Conservation (phyloP, 2,888 invertebrate species). For the Chalcosyrphus nemorum region DNA sequence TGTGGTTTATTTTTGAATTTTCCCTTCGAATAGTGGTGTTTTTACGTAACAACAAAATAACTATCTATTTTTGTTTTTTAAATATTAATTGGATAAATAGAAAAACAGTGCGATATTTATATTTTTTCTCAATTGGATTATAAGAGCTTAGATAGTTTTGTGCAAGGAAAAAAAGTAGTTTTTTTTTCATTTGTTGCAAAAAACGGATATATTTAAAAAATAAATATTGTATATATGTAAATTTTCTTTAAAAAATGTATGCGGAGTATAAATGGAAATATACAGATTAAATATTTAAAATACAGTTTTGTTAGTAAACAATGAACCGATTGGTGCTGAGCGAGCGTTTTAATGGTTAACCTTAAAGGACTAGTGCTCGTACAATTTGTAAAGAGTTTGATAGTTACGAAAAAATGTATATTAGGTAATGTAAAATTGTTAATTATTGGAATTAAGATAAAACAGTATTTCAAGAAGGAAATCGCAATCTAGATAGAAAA, state of each 20-base stretch:
- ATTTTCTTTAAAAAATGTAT: not conserved
- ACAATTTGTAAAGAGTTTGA: constrained; percentile 11
- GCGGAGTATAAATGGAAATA: constrained; percentile 44
- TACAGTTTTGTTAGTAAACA: constrained; percentile 42
- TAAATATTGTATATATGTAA: no score
- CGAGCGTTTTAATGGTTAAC: not conserved
- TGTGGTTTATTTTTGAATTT: constrained; percentile 45
- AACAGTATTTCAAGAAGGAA: not conserved
- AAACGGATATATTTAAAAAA: constrained; percentile 15
- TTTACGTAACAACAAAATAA: constrained; percentile 31
- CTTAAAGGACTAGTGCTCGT: not conserved
- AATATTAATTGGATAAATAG: constrained; percentile 32
- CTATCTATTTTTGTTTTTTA: not conserved
- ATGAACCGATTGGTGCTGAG: constrained; percentile 43
- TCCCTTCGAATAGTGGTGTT: constrained; percentile 19
- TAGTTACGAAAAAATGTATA: not conserved
- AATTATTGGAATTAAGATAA: not conserved
- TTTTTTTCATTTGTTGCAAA: constrained; percentile 1
- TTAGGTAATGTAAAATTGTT: constrained; percentile 22
- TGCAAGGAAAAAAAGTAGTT: constrained; percentile 45
- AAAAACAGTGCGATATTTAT: constrained; percentile 54
- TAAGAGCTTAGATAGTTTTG: constrained; percentile 58
- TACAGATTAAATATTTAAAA: constrained; percentile 52
- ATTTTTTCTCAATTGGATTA: constrained; percentile 26
- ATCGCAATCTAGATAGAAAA: not conserved